These are phyloP conservation scores for Drosophila stalkeri DNA, from an alignment of 2,888 invertebrate species.

Conservation along the genomic window DNA sequence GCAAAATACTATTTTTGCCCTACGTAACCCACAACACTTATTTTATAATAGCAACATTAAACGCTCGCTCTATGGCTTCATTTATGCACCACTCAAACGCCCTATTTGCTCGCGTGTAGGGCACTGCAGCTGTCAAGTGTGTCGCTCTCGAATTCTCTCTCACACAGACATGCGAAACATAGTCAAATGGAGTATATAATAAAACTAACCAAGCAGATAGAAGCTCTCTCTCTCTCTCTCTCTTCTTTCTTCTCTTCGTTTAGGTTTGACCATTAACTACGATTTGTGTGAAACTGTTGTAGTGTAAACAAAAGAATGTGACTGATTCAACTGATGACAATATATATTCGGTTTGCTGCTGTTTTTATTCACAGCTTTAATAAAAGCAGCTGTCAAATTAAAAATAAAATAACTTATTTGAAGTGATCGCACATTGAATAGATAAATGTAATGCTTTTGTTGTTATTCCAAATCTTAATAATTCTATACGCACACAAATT, in stretches of 20 bases:
- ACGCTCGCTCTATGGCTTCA: conserved; percentile 46
- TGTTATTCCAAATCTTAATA: neutral
- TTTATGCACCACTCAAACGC: conserved; percentile 31
- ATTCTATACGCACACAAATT: conserved; percentile 5
- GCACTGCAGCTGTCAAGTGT: conserved; percentile 39
- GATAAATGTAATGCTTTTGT: neutral
- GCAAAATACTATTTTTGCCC: conserved; percentile 36
- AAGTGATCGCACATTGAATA: neutral
- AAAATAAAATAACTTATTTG: neutral
- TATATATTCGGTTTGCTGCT: neutral
- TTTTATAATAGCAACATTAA: neutral
- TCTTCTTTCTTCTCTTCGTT: neutral
- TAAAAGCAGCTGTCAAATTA: neutral
- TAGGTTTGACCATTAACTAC: neutral
- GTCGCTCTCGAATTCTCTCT: conserved; percentile 24
- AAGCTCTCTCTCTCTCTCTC: neutral
- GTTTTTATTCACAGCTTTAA: conserved; percentile 2
- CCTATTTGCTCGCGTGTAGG: conserved; percentile 42
- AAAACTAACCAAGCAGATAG: conserved; percentile 9
- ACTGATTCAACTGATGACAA: conserved; percentile 14
- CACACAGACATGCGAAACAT: conserved; percentile 15
- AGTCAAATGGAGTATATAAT: neutral
- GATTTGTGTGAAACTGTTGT: neutral
- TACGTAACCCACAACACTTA: conserved; percentile 15
- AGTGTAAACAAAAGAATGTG: neutral